Conservation (phyloP, 2,797 vertebrate genomes). For the Acestrorhynchus altus region DNA sequence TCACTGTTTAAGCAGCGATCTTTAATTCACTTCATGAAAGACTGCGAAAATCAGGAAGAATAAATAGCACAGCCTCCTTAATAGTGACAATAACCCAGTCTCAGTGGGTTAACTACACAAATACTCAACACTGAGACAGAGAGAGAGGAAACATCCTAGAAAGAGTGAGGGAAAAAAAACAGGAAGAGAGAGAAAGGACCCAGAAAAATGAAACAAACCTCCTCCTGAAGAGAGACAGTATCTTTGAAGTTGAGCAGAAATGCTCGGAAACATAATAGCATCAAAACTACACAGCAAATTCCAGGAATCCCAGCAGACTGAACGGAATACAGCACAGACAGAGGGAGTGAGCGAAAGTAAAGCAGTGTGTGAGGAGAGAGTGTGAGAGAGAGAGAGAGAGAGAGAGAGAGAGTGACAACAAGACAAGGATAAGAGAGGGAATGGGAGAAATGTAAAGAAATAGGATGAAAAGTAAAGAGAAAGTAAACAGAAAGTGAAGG, state of each 20-base stretch:
- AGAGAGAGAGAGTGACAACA: neutral
- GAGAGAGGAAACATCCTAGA: neutral
- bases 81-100: slow-evolving; percentile 13
- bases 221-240: neutral
- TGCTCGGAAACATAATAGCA: slow-evolving; percentile 10
- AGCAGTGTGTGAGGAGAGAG: too few relatives aligned
- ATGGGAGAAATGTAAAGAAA: neutral
- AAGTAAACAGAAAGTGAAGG: too few relatives aligned
- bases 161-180: neutral
- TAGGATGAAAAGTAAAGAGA: neutral
- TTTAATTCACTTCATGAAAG: slow-evolving; percentile 63
- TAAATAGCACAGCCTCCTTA: slow-evolving; percentile 46
- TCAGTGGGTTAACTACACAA: neutral
- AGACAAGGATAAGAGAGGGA: neutral
- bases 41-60: slow-evolving; percentile 43
- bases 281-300: neutral
- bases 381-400: neutral
- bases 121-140: neutral
- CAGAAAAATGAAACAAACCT: slow-evolving; percentile 15
- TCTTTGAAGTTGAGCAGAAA: slow-evolving; percentile 17
- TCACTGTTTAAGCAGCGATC: slow-evolving; percentile 60
- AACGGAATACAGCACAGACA: neutral
- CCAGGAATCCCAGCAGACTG: slow-evolving; percentile 1
- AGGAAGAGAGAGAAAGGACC: neutral
- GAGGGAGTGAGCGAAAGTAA: neutral